Evolutionary conservation across 1,140 invertebrate genomes (phyloP), one percentile per base, ranked within the genome.

Genomic region (Diorhabda sublineata): DNA sequence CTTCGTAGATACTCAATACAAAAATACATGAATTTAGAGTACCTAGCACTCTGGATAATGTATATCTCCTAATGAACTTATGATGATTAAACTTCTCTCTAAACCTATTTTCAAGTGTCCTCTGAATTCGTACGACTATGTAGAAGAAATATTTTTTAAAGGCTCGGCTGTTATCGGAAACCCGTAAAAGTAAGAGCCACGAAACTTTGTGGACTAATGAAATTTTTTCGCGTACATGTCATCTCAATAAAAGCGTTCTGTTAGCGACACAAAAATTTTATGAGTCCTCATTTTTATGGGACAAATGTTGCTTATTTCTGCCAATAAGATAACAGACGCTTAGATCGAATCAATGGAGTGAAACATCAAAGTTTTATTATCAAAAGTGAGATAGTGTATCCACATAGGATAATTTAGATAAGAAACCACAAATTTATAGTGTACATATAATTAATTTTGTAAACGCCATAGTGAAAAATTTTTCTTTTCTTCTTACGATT

Each of bases 181-280:
- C 47, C 47, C 64, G 64, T 65, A 65, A 65, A 65, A 43, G 8
- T n/a, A 41, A 65, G 64, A 47, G 52, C 64, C 63, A 58, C n/a
- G 56, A n/a, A 65, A 64, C n/a, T 64, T 64, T 57, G 63, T 64
- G 63, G 63, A 47, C 11, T 64, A 64, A 64, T 52, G 63, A 62
- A 62, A 62, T 62, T 62, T 60, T 44, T 62, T 11, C 5, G 8
- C 9, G 61, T 5, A 62, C 61, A 62, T 26, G 44, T 62, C 61
- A 62, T 62, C 43, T 62, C 61, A 44, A 62, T 62, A 62, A 11
- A 62, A 59, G 44, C n/a, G 47, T 52, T 52, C 47, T 52, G 47
- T 52, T 52, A 52, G 47, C 47, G 47, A 52, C 47, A 52, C 47
- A 52, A 52, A 52, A 52, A 52, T 52, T 52, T 52, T 52, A 52